Base-by-base conservation (phyloP, 2,888 invertebrate genomes). In the Aleiodes alternator region DNA sequence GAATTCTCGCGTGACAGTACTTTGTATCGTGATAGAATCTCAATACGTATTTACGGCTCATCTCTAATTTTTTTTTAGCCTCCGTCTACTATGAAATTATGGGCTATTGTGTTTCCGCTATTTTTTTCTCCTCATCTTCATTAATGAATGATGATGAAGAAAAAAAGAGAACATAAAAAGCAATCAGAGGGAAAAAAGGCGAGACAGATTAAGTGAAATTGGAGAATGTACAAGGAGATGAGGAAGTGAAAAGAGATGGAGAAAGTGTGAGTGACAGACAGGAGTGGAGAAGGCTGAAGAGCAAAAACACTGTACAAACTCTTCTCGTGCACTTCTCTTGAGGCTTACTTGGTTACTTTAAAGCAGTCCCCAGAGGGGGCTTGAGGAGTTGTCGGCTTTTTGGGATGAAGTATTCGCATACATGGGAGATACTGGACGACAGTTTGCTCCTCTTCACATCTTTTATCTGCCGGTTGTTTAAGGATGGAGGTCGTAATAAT, bases 271-370 rank as follows among this genome's bases (percentile, higher is more conserved):
- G 31, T 34, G 59, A 59, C 43, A 43, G 43, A 43, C 59, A 34
- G n/a, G 38, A 59, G 34, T 34, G 57, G 12, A 16, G 31, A 34
- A 56, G 23, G 11, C 34, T 55, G 64, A 66, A 48, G 64, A 64
- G 61, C 59, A 50, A 72, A 78, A 69, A 43, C 43, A 7, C 73
- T 73, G 70, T 68, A 68, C 69, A 73, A 78, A 75, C 66, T 59
- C 69, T 68, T 51, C 72, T 82, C 79, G 76, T 80, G 23, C 59
- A 29, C 43, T 43, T 43, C 34, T 59, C 59, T n/a, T 75, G 77
- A 74, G 80, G 80, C 80, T 83, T 80, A 74, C 79, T 80, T 72
- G 78, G 73, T 80, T 79, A 80, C 78, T 83, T 80, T 81, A 81
- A 84, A 82, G 82, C 80, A 80, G 78, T 79, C 80, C 82, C 73